Evolutionary conservation across 92 coral and sea anemone species (phyloP).

Genomic region (Zoanthus gigantus): DNA sequence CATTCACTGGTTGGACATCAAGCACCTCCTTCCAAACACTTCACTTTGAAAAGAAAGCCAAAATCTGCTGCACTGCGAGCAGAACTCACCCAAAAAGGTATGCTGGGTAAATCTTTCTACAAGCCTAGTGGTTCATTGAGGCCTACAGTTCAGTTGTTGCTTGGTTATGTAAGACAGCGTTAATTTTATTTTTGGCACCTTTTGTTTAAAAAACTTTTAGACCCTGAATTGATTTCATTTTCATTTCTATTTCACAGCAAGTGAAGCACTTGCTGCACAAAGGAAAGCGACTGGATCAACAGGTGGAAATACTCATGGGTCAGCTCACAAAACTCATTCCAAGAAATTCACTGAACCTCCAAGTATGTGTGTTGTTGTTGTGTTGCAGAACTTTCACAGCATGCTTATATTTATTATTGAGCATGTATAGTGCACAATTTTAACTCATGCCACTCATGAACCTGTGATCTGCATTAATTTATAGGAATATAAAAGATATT

Average conservation of each 20-base stretch:
- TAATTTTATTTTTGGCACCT: too few species aligned
- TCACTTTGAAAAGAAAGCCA: slow-evolving; percentile 95
- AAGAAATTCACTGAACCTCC: slow-evolving; percentile 90
- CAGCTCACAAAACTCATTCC: slow-evolving; percentile 80
- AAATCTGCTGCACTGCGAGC: slow-evolving; percentile 97
- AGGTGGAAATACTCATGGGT: slow-evolving; percentile 51
- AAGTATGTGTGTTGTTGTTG: slow-evolving; percentile 49
- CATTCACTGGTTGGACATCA: slow-evolving; percentile 89
- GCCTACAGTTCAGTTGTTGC: too few species aligned
- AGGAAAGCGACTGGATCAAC: slow-evolving; percentile 65
- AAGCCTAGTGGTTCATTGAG: not conserved
- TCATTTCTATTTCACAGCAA: slow-evolving; percentile 57
- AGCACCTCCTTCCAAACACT: slow-evolving; percentile 91
- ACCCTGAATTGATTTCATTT: not conserved
- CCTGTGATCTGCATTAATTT: too few species aligned
- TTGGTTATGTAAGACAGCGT: too few species aligned
- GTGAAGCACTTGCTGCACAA: slow-evolving; percentile 82
- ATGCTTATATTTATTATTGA: too few species aligned
- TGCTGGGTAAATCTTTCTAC: not conserved
- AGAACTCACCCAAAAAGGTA: slow-evolving; percentile 96
- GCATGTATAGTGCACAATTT: too few species aligned
- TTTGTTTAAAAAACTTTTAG: not conserved
- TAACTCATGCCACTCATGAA: too few species aligned
- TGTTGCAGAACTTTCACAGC: too few species aligned
- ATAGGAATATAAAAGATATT: too few species aligned